Percentiles rank a stretch among this genome's conserved stretches.
phyloP scores from a whole-genome alignment of 1,140 invertebrate species.

The Drosophila sucinea region DNA sequence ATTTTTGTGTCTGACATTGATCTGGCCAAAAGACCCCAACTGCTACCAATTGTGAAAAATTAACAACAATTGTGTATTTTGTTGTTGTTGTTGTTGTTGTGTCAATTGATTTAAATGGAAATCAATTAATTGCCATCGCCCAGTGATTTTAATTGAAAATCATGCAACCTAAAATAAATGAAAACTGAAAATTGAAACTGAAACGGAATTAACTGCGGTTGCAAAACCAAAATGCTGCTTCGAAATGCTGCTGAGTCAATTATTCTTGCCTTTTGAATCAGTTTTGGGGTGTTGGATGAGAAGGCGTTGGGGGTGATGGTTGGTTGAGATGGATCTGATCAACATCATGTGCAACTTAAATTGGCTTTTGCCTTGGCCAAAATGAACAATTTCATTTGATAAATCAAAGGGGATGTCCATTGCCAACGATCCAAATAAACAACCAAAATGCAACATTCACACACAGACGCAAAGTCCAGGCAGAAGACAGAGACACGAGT shows the following conservation, averaged over 20 bases:
- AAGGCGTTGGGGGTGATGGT: constrained; percentile 33
- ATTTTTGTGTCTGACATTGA: constrained; percentile 55
- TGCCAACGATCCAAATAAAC: constrained; percentile 6
- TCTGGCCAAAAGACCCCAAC: constrained; percentile 21
- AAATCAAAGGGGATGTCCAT: constrained; percentile 62
- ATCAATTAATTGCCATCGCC: constrained; percentile 65
- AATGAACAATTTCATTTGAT: constrained; percentile 79
- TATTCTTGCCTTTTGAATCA: constrained; percentile 39
- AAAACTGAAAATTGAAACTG: constrained; percentile 47
- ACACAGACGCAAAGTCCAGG: neutral
- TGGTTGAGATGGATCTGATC: neutral
- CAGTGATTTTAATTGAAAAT: constrained; percentile 66
- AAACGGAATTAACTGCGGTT: constrained; percentile 67
- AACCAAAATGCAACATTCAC: constrained; percentile 23
- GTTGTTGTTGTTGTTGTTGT: constrained; percentile 3
- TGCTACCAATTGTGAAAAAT: constrained; percentile 28
- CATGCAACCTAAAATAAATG: constrained; percentile 26
- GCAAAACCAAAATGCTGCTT: constrained; percentile 16
- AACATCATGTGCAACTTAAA: constrained; percentile 45
- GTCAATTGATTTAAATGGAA: constrained; percentile 65
- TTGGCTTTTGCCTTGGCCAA: constrained; percentile 63
- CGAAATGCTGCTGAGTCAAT: constrained; percentile 52
- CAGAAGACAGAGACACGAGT: constrained; percentile 36
- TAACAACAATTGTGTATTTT: constrained; percentile 44
- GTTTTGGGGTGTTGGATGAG: no score